A percentile compares a stretch with the other conserved stretches of the same genome.
These are phyloP conservation scores for Darevskia nairensis DNA, from an alignment of 2,797 vertebrate species.

Conservation along the genomic window DNA sequence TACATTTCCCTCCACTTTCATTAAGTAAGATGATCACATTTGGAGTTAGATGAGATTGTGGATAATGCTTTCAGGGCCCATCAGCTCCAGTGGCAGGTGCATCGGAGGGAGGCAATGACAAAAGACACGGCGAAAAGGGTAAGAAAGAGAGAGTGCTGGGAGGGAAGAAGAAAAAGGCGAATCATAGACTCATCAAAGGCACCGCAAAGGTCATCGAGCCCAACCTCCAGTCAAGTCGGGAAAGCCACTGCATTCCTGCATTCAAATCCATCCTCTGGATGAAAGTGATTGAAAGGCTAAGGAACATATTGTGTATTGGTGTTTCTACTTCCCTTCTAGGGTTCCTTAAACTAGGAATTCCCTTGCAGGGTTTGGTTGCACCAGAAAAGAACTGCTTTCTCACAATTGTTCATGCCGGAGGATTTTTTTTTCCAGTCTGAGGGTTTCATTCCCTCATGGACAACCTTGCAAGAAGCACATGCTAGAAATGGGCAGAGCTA, in stretches of 20 bases:
- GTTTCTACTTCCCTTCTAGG: slow-evolving; percentile 15
- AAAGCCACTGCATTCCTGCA: background rate
- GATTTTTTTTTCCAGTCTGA: too few relatives aligned
- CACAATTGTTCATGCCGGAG: background rate
- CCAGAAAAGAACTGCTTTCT: slow-evolving; percentile 60
- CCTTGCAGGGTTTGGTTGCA: slow-evolving; percentile 59
- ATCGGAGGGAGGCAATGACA: slow-evolving; percentile 14
- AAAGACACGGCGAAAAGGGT: slow-evolving; percentile 5
- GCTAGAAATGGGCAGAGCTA: too few relatives aligned
- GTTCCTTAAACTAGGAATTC: slow-evolving; percentile 38
- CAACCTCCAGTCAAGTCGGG: background rate
- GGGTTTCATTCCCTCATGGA: too few relatives aligned
- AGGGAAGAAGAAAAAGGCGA: slow-evolving; percentile 19
- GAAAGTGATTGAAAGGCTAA: slow-evolving; percentile 19
- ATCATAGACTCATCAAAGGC: background rate
- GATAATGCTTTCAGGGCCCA: slow-evolving; percentile 25
- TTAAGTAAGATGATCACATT: slow-evolving; percentile 25
- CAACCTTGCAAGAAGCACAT: too few relatives aligned
- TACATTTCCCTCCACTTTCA: slow-evolving; percentile 42
- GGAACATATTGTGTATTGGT: slow-evolving; percentile 25
- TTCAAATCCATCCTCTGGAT: background rate
- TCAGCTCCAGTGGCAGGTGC: background rate
- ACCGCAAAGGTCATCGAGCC: background rate
- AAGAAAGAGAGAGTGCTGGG: slow-evolving; percentile 7
- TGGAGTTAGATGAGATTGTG: slow-evolving; percentile 23